A percentile compares a stretch with the other conserved stretches of the same genome.
Conservation (phyloP, 2,797 vertebrate species). For the Epinephelus malabaricus region DNA sequence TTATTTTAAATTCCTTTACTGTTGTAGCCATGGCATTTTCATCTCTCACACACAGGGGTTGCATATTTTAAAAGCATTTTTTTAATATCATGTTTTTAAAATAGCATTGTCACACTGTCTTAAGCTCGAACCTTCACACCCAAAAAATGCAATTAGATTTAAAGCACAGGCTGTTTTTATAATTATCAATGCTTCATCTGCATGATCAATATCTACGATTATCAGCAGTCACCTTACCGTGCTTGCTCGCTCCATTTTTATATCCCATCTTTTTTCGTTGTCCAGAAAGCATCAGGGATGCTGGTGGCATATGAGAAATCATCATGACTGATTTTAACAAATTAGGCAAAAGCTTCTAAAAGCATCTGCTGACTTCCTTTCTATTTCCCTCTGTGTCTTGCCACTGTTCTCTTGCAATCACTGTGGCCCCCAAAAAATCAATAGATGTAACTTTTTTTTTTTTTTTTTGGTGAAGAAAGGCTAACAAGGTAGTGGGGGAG, state of each 20-base stretch:
- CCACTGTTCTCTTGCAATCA: slow-evolving; percentile 56
- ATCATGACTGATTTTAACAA: slow-evolving; percentile 25
- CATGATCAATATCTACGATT: slow-evolving; percentile 55
- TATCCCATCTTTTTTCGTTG: slow-evolving; percentile 65
- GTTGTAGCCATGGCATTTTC: background rate
- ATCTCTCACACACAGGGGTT: slow-evolving; percentile 14
- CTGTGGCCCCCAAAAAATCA: slow-evolving; percentile 65
- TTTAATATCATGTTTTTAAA: background rate
- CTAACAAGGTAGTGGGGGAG: slow-evolving; percentile 64
- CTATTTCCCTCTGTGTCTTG: slow-evolving; percentile 58
- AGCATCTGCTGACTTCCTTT: slow-evolving; percentile 54
- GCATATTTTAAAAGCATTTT: slow-evolving; percentile 5
- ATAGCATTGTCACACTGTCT: background rate
- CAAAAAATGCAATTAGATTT: slow-evolving; percentile 15
- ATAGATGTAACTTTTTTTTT: slow-evolving; percentile 60
- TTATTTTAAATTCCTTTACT: slow-evolving; percentile 34
- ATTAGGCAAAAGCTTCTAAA: slow-evolving; percentile 35
- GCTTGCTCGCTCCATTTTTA: slow-evolving; percentile 72
- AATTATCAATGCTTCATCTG: slow-evolving; percentile 30
- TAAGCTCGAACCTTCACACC: background rate
- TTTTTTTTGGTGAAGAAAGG: slow-evolving; percentile 49
- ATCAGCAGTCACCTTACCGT: slow-evolving; percentile 82
- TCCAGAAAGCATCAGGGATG: slow-evolving; percentile 67
- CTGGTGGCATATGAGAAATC: slow-evolving; percentile 47
- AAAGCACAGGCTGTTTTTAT: background rate